Evolutionary conservation across 2,888 invertebrate species (phyloP).

Genomic region (Anarsia innoxiella): DNA sequence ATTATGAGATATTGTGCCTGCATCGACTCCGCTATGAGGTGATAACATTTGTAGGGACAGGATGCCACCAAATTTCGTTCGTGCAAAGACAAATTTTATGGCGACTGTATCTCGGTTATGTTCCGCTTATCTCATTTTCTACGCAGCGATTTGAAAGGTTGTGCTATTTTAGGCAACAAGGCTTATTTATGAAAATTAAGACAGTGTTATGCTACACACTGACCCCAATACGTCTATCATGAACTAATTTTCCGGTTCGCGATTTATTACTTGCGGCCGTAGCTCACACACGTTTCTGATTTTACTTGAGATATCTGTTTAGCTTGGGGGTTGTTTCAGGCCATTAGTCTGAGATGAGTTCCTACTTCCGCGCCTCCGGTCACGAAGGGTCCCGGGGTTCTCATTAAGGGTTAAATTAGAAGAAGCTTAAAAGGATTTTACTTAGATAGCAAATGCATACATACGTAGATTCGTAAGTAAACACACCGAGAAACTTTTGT

Average conservation of each 20-base stretch:
- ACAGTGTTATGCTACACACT: slow-evolving; percentile 9
- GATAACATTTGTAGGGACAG: slow-evolving; percentile 61
- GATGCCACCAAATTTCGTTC: slow-evolving; percentile 48
- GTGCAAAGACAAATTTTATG: slow-evolving; percentile 49
- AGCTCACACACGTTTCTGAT: slow-evolving; percentile 26
- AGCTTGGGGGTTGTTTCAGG: slow-evolving; percentile 49
- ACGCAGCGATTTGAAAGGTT: not conserved
- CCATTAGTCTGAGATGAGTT: slow-evolving; percentile 61
- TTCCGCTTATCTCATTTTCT: slow-evolving; percentile 11
- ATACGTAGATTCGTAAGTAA: too few species aligned
- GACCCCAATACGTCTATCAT: slow-evolving; percentile 10
- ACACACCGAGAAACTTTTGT: too few species aligned
- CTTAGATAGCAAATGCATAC: too few species aligned
- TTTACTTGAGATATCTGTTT: slow-evolving; percentile 48
- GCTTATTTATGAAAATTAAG: slow-evolving; percentile 8
- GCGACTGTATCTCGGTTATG: slow-evolving; percentile 22
- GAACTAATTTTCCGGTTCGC: not conserved
- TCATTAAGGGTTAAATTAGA: slow-evolving; percentile 63
- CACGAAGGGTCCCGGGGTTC: slow-evolving; percentile 45
- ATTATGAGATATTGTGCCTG: slow-evolving; percentile 70
- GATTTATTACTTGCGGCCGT: not conserved
- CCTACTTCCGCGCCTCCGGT: slow-evolving; percentile 56
- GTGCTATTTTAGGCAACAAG: not conserved
- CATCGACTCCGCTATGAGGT: slow-evolving; percentile 63
- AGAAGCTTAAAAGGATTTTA: slow-evolving; percentile 40